phyloP scores from a whole-genome alignment of 2,113 vertebrate genomes.

The Procavia capensis region DNA sequence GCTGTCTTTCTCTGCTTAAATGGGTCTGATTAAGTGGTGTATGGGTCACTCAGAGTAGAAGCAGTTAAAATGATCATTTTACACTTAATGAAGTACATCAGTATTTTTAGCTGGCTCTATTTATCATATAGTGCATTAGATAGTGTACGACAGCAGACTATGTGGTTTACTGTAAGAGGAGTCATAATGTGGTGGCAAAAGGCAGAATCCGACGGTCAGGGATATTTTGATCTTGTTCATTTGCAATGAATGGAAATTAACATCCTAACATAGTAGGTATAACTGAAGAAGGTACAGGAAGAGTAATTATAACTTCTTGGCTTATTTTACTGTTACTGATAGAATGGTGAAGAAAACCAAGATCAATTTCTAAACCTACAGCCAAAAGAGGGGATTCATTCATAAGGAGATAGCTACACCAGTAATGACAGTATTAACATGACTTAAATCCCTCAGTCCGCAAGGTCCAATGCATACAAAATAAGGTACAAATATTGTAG shows the following conservation, averaged over 20 bases:
- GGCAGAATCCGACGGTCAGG: not conserved
- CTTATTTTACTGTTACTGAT: constrained; percentile 62
- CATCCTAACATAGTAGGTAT: constrained; percentile 24
- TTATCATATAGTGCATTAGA: constrained; percentile 42
- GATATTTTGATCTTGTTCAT: constrained; percentile 19
- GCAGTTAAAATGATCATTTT: constrained; percentile 62
- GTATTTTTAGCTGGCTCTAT: constrained; percentile 44
- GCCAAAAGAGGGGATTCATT: constrained; percentile 55
- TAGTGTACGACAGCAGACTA: not conserved
- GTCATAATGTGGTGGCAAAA: accelerated
- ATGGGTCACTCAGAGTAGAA: constrained; percentile 48
- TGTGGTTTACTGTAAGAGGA: constrained; percentile 21
- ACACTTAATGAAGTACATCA: constrained; percentile 70
- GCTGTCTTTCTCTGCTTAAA: not conserved
- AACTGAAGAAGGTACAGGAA: constrained; percentile 33
- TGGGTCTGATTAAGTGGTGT: constrained; percentile 2
- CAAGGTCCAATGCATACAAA: not conserved
- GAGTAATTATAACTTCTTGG: constrained; percentile 62
- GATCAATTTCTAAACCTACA: constrained; percentile 48
- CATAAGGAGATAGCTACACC: constrained; percentile 24
- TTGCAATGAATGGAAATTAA: constrained; percentile 57
- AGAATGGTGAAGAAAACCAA: constrained; percentile 38
- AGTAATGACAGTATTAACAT: not conserved
- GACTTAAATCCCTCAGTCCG: constrained; percentile 14
- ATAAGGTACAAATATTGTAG: not conserved